phyloP scores from a whole-genome alignment of 1,140 invertebrate genomes.

The Drosophila chauvacae region DNA sequence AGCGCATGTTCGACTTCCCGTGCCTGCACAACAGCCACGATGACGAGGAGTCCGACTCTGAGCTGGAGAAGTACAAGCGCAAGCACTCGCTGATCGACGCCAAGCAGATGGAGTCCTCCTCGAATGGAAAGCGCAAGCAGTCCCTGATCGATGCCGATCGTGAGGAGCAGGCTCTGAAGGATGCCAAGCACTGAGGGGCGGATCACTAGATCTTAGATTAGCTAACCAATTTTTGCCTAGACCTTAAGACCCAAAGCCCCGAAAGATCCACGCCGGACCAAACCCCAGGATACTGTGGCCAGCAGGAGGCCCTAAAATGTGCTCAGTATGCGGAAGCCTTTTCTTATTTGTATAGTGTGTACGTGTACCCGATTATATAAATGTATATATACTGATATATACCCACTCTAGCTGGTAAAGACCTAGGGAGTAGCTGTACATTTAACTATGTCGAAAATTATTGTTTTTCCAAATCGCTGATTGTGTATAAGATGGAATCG shows the following conservation, averaged over 20 bases:
- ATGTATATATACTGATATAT: conserved; percentile 37
- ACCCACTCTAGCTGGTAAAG: conserved; percentile 38
- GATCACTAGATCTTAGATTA: conserved; percentile 57
- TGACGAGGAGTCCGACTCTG: conserved; percentile 70
- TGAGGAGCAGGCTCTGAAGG: conserved; percentile 73
- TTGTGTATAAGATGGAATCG: conserved; percentile 48
- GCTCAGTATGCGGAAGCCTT: conserved; percentile 65
- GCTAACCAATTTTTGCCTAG: conserved; percentile 67
- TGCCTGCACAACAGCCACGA: conserved; percentile 74
- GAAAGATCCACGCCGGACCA: conserved; percentile 6
- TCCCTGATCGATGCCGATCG: conserved; percentile 76
- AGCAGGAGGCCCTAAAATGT: conserved; percentile 35
- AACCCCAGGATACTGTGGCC: conserved; percentile 19
- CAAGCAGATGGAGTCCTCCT: conserved; percentile 71
- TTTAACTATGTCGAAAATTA: conserved; percentile 23
- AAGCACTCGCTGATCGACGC: conserved; percentile 81
- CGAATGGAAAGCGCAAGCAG: conserved; percentile 77
- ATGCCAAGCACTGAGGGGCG: conserved; percentile 71
- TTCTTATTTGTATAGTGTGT: conserved; percentile 47
- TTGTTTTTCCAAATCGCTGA: conserved; percentile 57
- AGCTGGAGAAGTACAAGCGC: conserved; percentile 77
- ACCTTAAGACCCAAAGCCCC: conserved; percentile 23
- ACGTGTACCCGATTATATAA: conserved; percentile 10
- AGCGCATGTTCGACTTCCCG: conserved; percentile 86
- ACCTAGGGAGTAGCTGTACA: conserved; percentile 45